Evolutionary conservation across 2,797 vertebrate genomes (phyloP).

Genomic region (Sebastes variabilis): DNA sequence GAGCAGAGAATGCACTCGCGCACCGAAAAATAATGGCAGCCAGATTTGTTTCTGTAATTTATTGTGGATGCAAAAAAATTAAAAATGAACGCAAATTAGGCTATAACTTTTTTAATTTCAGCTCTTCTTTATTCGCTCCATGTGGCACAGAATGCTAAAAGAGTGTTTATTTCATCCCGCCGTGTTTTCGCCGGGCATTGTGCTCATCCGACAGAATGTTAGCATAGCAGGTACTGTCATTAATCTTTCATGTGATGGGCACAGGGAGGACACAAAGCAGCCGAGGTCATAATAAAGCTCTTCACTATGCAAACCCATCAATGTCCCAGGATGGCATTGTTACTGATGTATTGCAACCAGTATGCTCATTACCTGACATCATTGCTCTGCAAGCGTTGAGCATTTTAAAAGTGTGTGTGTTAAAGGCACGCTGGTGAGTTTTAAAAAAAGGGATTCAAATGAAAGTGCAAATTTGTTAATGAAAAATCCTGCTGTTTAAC

Average conservation of each 20-base stretch:
- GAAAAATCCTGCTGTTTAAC: slow-evolving; percentile 44
- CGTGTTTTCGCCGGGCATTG: slow-evolving; percentile 28
- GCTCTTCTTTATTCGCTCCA: slow-evolving; percentile 36
- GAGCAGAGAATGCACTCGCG: slow-evolving; percentile 28
- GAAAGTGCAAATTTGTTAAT: slow-evolving; percentile 65
- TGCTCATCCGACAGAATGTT: slow-evolving; percentile 64
- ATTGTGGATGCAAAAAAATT: slow-evolving; percentile 11
- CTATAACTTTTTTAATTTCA: slow-evolving; percentile 43
- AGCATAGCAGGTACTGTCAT: slow-evolving; percentile 74
- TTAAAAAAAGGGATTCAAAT: slow-evolving; percentile 36
- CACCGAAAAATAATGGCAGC: slow-evolving; percentile 31
- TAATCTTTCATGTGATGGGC: slow-evolving; percentile 80
- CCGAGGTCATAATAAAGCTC: slow-evolving; percentile 78
- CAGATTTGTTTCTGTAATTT: slow-evolving; percentile 21
- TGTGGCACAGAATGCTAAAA: slow-evolving; percentile 34
- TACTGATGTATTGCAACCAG: slow-evolving; percentile 71
- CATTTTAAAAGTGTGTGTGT: slow-evolving; percentile 63
- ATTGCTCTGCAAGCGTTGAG: slow-evolving; percentile 61
- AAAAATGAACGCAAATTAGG: slow-evolving; percentile 21
- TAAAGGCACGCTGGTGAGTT: slow-evolving; percentile 73
- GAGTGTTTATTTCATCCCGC: slow-evolving; percentile 28
- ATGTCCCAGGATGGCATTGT: slow-evolving; percentile 64
- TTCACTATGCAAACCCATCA: slow-evolving; percentile 76
- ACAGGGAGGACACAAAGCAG: slow-evolving; percentile 73
- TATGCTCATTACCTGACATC: slow-evolving; percentile 69